phyloP scores from a whole-genome alignment of 2,113 vertebrate species.

The Mionectes macconnelli region DNA sequence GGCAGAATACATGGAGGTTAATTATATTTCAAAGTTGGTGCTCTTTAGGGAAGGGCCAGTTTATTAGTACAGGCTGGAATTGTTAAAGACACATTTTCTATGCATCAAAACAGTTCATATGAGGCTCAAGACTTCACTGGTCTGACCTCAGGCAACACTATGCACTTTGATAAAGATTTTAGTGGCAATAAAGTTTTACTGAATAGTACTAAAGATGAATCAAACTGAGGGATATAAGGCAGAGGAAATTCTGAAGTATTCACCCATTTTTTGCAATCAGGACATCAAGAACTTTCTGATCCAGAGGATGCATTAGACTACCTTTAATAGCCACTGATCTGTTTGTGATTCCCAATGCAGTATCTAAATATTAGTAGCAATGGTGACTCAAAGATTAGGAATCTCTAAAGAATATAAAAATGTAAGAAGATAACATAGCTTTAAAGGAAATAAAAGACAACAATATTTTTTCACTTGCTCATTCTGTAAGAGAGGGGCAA shows the following conservation, averaged over 20 bases:
- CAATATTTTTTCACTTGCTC: background rate
- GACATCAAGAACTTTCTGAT: conserved; percentile 1
- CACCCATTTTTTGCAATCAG: background rate
- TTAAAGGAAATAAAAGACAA: background rate
- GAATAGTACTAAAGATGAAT: conserved; percentile 33
- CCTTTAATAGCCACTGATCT: background rate
- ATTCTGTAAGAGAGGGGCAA: background rate
- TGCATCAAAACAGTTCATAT: conserved; percentile 30
- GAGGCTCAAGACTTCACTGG: conserved; percentile 15
- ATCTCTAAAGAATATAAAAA: background rate
- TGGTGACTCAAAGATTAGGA: background rate
- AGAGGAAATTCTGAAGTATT: background rate
- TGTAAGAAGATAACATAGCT: background rate
- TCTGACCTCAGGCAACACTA: conserved; percentile 37
- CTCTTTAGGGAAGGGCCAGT: conserved; percentile 32
- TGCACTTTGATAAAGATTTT: conserved; percentile 53
- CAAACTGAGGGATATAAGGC: conserved; percentile 17
- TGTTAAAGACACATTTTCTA: conserved; percentile 44
- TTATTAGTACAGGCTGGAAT: conserved; percentile 40
- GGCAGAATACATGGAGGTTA: background rate
- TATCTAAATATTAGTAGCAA: background rate
- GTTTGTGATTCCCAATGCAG: background rate
- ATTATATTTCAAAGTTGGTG: conserved; percentile 22
- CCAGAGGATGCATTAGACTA: background rate
- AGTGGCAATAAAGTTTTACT: conserved; percentile 52